phyloP scores from a whole-genome alignment of 2,888 invertebrate species.

The Hydropsyche betteni region DNA sequence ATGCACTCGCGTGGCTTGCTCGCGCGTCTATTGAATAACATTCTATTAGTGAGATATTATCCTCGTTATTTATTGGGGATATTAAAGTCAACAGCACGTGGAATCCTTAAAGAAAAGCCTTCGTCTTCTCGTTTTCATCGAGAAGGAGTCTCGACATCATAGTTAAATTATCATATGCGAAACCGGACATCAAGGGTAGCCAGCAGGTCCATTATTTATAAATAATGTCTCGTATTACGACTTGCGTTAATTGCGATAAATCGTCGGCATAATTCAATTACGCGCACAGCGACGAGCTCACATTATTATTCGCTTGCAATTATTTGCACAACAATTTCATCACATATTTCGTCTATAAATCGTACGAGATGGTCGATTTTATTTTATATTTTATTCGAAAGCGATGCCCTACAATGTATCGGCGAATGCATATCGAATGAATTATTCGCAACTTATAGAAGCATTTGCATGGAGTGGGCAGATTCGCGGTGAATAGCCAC shows the following conservation, averaged over 20 bases:
- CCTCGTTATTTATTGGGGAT: constrained; percentile 17
- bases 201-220: constrained; percentile 28
- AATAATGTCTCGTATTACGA: constrained; percentile 31
- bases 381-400: too few relatives aligned
- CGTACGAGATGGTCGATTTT: too few relatives aligned
- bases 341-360: too few relatives aligned
- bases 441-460: constrained; percentile 3
- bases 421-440: constrained; percentile 17
- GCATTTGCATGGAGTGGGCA: constrained; percentile 19
- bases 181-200: constrained; percentile 32
- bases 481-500: constrained; percentile 17
- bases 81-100: constrained; percentile 16
- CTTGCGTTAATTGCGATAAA: constrained; percentile 37
- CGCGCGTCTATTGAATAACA: constrained; percentile 2
- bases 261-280: constrained; percentile 35
- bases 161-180: constrained; percentile 29
- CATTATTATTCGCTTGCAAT: not conserved
- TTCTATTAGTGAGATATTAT: constrained; percentile 29
- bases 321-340: too few relatives aligned
- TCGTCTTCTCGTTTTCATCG: constrained; percentile 3
- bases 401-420: not conserved
- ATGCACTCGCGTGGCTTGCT: too few relatives aligned
- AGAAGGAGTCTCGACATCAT: constrained; percentile 2
- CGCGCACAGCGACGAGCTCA: not conserved
- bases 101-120: not conserved